Percentiles rank a stretch among this genome's conserved stretches.
phyloP scores from a whole-genome alignment of 92 coral and sea anemone species.

The Phymanthus crucifer region DNA sequence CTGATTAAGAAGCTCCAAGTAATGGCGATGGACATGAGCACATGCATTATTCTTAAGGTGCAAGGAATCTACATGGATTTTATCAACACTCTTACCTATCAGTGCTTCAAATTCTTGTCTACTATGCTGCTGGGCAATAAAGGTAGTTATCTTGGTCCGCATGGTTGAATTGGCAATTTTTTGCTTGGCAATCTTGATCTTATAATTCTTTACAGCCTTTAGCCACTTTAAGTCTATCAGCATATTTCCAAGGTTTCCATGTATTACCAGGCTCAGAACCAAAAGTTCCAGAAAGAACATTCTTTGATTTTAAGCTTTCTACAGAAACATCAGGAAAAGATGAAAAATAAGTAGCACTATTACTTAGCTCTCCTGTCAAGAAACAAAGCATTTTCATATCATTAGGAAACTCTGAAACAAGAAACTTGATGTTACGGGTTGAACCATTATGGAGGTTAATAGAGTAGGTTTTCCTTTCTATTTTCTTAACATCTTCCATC shows the following conservation, averaged over 20 bases:
- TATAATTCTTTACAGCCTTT: neutral
- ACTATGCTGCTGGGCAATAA: constrained; percentile 41
- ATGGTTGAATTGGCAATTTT: constrained; percentile 25
- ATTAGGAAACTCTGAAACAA: constrained; percentile 46
- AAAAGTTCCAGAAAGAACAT: constrained; percentile 34
- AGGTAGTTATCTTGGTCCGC: constrained; percentile 32
- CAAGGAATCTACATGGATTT: constrained; percentile 51
- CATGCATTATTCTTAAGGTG: constrained; percentile 57
- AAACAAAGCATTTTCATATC: too few relatives aligned
- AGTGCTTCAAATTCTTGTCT: constrained; percentile 49
- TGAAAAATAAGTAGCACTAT: too few relatives aligned
- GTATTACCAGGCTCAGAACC: constrained; percentile 40
- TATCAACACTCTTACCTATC: constrained; percentile 33
- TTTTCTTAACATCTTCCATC: constrained; percentile 16
- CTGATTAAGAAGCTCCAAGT: constrained; percentile 49
- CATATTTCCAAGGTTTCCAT: constrained; percentile 54
- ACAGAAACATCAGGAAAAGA: constrained; percentile 49
- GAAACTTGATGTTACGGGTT: constrained; percentile 21
- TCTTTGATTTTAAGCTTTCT: neutral
- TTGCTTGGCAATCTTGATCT: constrained; percentile 1
- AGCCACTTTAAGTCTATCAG: neutral
- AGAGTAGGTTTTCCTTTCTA: constrained; percentile 27
- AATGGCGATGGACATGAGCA: constrained; percentile 33
- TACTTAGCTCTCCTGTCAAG: too few relatives aligned
- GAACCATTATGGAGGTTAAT: constrained; percentile 22